Evolutionary conservation across 2,113 vertebrate species (phyloP).

Genomic region (Canis aureus): DNA sequence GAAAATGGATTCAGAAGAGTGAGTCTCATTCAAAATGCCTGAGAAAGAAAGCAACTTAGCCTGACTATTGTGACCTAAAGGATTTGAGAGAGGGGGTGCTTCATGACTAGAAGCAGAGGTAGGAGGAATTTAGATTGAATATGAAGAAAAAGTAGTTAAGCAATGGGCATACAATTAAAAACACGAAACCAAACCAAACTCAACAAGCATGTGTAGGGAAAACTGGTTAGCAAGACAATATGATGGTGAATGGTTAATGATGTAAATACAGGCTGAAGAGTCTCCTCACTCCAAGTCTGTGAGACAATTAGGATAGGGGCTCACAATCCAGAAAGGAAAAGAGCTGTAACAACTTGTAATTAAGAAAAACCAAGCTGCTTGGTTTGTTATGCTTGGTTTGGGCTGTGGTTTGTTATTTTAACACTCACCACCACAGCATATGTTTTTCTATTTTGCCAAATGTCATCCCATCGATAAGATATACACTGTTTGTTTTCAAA

Average conservation of each 20-base stretch:
- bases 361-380: not conserved
- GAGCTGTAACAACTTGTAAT: not conserved
- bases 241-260: not conserved
- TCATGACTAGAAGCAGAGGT: conserved; percentile 3
- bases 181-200: not conserved
- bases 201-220: not conserved
- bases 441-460: not conserved
- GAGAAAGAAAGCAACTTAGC: not conserved
- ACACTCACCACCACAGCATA: not conserved
- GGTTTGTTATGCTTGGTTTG: not conserved
- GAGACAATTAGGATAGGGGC: not conserved
- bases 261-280: not conserved
- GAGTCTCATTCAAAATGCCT: conserved; percentile 60
- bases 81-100: not conserved
- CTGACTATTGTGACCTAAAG: not conserved
- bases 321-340: not conserved
- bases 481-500: conserved; percentile 36
- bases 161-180: not conserved
- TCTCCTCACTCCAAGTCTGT: not conserved
- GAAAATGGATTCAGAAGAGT: conserved; percentile 58
- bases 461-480: not conserved
- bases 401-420: conserved; percentile 17
- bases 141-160: conserved; percentile 7
- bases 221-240: not conserved
- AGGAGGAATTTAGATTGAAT: not conserved